Percentiles rank a stretch among this genome's conserved stretches.
Conservation (phyloP, 1,140 invertebrate species). For the Panulirus ornatus region DNA sequence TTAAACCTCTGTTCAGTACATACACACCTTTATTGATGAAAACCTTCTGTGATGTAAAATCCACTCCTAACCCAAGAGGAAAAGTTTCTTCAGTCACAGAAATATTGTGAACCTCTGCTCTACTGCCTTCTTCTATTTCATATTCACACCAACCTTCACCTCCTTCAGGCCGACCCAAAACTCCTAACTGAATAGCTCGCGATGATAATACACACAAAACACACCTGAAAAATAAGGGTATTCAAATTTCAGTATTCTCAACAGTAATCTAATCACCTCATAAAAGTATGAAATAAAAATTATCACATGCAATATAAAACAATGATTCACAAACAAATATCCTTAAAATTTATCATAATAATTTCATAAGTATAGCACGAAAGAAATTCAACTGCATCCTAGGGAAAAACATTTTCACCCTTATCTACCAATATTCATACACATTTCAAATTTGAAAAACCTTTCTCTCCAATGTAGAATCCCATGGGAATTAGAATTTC, state of each 20-base stretch:
- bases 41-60: slow-evolving; percentile 58
- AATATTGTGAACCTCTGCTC: slow-evolving; percentile 45
- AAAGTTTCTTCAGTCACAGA: slow-evolving; percentile 55
- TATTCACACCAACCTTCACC: slow-evolving; percentile 56
- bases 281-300: no score
- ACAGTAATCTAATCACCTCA: no score
- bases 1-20: no score
- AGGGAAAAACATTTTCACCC: no score
- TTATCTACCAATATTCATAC: no score
- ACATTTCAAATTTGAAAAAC: no score
- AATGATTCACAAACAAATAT: neutral
- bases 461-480: no score
- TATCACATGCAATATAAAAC: no score
- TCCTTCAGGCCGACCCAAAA: slow-evolving; percentile 18
- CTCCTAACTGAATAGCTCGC: slow-evolving; percentile 44
- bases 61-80: slow-evolving; percentile 48
- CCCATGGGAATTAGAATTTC: no score
- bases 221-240: slow-evolving; percentile 30
- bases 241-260: no score
- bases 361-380: no score
- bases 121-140: slow-evolving; percentile 56
- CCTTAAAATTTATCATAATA: neutral
- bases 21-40: slow-evolving; percentile 52
- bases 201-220: slow-evolving; percentile 55
- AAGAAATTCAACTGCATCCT: no score